Evolutionary conservation across 2,797 vertebrate genomes (phyloP).

Genomic region (Pangasius mekongensis): DNA sequence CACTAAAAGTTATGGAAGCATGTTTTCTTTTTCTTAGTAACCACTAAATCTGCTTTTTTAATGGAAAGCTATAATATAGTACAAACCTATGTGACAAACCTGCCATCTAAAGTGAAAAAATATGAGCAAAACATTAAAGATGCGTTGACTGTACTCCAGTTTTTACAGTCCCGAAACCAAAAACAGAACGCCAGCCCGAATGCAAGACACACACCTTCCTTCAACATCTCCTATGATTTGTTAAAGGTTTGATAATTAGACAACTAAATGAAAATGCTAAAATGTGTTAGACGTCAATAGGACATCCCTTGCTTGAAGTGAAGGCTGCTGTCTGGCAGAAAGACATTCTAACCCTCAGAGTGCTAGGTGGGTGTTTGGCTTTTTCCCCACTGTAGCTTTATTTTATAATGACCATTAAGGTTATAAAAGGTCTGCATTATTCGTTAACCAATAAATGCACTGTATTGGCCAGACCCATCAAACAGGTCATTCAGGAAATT

Average conservation of each 20-base stretch:
- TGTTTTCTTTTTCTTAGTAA: not conserved
- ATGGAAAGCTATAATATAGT: not conserved
- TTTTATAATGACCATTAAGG: constrained; percentile 48
- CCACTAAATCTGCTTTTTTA: not conserved
- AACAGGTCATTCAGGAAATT: constrained; percentile 62
- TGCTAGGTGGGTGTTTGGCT: constrained; percentile 14
- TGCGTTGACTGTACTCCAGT: not conserved
- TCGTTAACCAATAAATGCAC: constrained; percentile 56
- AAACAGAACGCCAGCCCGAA: not conserved
- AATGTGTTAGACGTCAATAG: not conserved
- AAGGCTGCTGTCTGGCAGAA: not conserved
- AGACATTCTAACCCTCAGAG: constrained; percentile 1
- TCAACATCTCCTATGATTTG: not conserved
- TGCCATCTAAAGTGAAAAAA: not conserved
- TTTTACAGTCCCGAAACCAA: not conserved
- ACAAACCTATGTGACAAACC: not conserved
- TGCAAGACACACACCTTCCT: not conserved
- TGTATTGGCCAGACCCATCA: constrained; percentile 55
- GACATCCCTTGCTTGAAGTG: not conserved
- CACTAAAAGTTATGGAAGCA: not conserved
- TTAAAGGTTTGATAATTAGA: not conserved
- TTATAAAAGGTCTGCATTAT: constrained; percentile 58
- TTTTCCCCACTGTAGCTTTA: constrained; percentile 21
- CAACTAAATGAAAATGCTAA: not conserved
- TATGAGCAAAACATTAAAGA: not conserved